These are phyloP conservation scores for Philereme vetulata DNA, from an alignment of 2,888 invertebrate species.

Conservation along the genomic window DNA sequence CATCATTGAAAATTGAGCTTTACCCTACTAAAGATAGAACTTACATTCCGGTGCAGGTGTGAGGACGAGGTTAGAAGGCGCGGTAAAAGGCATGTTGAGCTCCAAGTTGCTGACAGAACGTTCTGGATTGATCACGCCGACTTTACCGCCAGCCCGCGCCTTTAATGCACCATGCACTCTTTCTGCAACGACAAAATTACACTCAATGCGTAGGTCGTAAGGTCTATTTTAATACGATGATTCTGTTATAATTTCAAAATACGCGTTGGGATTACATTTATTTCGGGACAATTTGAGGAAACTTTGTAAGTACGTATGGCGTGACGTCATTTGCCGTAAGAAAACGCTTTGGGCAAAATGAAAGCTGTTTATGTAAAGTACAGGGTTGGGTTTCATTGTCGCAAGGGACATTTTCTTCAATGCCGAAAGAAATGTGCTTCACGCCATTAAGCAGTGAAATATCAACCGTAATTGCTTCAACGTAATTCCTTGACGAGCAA, in stretches of 20 bases:
- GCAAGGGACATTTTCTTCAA: slow-evolving; percentile 13
- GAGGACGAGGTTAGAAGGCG: slow-evolving; percentile 75
- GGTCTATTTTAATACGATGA: slow-evolving; percentile 33
- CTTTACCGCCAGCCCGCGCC: slow-evolving; percentile 75
- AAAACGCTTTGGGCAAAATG: slow-evolving; percentile 8
- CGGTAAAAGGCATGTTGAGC: slow-evolving; percentile 68
- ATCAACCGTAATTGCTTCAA: not conserved
- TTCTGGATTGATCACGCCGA: slow-evolving; percentile 59
- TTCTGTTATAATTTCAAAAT: slow-evolving; percentile 30
- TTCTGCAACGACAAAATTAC: slow-evolving; percentile 55
- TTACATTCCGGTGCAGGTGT: slow-evolving; percentile 80
- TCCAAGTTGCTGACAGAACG: slow-evolving; percentile 70
- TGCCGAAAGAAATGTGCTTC: slow-evolving; percentile 12
- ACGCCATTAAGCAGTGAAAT: slow-evolving; percentile 20
- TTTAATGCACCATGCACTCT: slow-evolving; percentile 67
- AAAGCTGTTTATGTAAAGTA: slow-evolving; percentile 9
- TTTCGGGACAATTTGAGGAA: slow-evolving; percentile 31
- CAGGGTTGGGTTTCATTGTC: slow-evolving; percentile 9
- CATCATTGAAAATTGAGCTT: not conserved
- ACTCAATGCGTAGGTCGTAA: slow-evolving; percentile 18
- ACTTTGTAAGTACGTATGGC: slow-evolving; percentile 8
- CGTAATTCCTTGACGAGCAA: not conserved
- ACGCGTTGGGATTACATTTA: slow-evolving; percentile 34
- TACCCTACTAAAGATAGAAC: slow-evolving; percentile 34
- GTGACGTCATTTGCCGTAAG: slow-evolving; percentile 11